Conservation (phyloP, 2,888 invertebrate genomes). For the Cyclophora albipunctata region DNA sequence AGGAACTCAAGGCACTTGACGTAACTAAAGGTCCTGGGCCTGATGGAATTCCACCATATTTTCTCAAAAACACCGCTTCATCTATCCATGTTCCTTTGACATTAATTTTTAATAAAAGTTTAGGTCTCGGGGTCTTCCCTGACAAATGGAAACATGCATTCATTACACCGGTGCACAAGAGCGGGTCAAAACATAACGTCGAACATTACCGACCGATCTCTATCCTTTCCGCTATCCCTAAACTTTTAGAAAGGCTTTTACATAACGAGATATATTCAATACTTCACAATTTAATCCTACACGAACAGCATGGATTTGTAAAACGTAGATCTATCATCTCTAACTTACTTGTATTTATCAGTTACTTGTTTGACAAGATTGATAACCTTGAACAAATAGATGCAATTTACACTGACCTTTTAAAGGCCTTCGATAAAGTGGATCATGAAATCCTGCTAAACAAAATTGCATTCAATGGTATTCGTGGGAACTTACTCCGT, state of each 20-base stretch:
- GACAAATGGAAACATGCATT: neutral
- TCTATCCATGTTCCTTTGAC: no score
- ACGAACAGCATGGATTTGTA: conserved; percentile 19
- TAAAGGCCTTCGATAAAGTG: conserved; percentile 8
- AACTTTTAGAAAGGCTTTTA: conserved; percentile 14
- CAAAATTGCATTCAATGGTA: conserved; percentile 3
- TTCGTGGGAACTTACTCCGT: conserved; percentile 5
- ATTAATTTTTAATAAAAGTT: neutral
- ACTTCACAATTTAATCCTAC: conserved; percentile 10
- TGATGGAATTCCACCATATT: no score
- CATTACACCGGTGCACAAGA: neutral
- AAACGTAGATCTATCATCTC: conserved; percentile 12
- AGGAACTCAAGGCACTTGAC: no score
- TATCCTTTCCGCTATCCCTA: conserved; percentile 11
- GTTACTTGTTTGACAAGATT: neutral
- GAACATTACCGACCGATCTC: conserved; percentile 10
- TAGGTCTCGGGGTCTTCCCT: neutral
- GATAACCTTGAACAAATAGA: conserved; percentile 6
- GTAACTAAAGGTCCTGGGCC: no score
- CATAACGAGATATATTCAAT: conserved; percentile 10
- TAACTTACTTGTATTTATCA: conserved; percentile 4
- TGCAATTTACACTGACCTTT: conserved; percentile 7
- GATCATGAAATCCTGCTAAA: conserved; percentile 6
- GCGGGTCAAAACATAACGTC: neutral
- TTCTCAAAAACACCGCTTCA: no score